Conservation (phyloP, 2,888 invertebrate species). For the Piscicola geometra region DNA sequence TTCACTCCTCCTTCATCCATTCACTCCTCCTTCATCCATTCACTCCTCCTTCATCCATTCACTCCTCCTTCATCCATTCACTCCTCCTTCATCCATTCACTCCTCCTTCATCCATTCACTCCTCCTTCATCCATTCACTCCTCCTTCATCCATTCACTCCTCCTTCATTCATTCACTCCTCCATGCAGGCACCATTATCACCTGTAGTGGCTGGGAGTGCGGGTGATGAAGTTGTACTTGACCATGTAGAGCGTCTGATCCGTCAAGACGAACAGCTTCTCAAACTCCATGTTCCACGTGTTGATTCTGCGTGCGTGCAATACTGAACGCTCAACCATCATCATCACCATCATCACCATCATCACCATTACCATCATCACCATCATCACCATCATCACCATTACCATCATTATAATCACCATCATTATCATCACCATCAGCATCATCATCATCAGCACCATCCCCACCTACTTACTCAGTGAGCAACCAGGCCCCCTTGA, state of each 20-base stretch:
- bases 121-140: not conserved
- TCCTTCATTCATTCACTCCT: not conserved
- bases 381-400: slow-evolving; percentile 32
- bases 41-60: slow-evolving; percentile 2
- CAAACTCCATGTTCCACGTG: slow-evolving; percentile 80
- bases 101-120: not conserved
- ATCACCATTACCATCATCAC: slow-evolving; percentile 31
- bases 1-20: not conserved
- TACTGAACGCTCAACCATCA: slow-evolving; percentile 17
- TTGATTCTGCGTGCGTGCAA: slow-evolving; percentile 79
- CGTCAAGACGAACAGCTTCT: slow-evolving; percentile 71
- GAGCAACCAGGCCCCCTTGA: slow-evolving; percentile 72
- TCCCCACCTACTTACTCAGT: slow-evolving; percentile 65
- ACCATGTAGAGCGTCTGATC: slow-evolving; percentile 69
- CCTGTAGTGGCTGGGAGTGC: slow-evolving; percentile 61
- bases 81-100: not conserved
- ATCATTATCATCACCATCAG: slow-evolving; percentile 28
- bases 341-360: slow-evolving; percentile 30
- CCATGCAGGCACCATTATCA: not conserved
- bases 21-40: not conserved
- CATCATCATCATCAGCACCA: slow-evolving; percentile 35
- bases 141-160: not conserved
- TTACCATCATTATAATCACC: slow-evolving; percentile 31
- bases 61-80: not conserved
- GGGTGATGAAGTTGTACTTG: slow-evolving; percentile 79